Conservation (phyloP, 2,113 vertebrate genomes). For the Sprattus sprattus region DNA sequence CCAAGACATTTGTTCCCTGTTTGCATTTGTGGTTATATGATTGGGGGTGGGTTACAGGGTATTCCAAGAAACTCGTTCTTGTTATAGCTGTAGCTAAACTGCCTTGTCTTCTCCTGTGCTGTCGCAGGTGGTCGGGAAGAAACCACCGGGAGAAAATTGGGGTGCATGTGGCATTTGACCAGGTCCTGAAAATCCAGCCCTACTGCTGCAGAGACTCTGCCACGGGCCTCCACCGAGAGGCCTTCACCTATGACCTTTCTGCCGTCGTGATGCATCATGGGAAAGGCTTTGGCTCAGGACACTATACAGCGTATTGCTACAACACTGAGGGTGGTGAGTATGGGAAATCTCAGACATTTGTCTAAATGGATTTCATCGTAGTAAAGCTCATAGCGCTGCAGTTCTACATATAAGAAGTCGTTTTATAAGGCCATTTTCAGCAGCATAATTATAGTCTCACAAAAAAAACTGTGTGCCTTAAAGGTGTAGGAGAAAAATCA, state of each 20-base stretch:
- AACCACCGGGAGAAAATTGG: slow-evolving; percentile 99
- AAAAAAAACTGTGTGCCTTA: no score
- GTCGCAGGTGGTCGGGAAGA: slow-evolving; percentile 93
- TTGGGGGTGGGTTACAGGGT: no score
- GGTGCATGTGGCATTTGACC: slow-evolving; percentile 97
- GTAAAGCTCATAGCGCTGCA: no score
- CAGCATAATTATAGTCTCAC: no score
- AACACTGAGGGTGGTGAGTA: slow-evolving; percentile 98
- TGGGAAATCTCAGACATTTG: neutral
- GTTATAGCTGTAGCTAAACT: neutral
- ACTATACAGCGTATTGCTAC: slow-evolving; percentile 99
- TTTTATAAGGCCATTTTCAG: no score
- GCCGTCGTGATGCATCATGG: slow-evolving; percentile 99
- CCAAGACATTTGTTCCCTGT: no score
- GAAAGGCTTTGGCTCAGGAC: slow-evolving; percentile 99
- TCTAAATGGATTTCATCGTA: neutral
- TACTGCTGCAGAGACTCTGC: slow-evolving; percentile 92
- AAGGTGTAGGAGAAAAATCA: no score
- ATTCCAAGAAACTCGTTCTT: neutral
- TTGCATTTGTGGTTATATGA: no score
- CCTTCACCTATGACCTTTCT: slow-evolving; percentile 95
- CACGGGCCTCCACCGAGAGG: slow-evolving; percentile 84
- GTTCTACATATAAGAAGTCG: no score
- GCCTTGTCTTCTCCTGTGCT: slow-evolving; percentile 22
- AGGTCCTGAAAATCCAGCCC: slow-evolving; percentile 96